Base-by-base conservation (phyloP, 2,797 vertebrate genomes). In the Propithecus deckenii region DNA sequence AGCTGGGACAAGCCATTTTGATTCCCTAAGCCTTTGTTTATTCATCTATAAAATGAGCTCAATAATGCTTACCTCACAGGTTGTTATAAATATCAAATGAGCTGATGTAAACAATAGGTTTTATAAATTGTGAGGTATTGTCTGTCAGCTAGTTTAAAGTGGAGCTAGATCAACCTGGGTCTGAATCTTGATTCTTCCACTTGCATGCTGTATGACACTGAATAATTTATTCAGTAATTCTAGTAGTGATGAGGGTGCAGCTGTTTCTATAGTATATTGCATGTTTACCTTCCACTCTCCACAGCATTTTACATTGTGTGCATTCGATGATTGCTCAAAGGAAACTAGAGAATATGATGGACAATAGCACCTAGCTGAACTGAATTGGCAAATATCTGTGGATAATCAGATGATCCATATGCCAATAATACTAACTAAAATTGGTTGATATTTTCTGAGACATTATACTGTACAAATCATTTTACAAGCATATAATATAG, bases 201-300 rank as follows among this genome's bases (percentile, higher is more conserved):
- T 52, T 72, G 30, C 25, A 35, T 79, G 9, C 22, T 46, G 1
- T 48, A 80, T 61, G n/a, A 43, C 1, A 7, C 55, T 80, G n/a
- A 92, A 48, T 78, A 87, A 79, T 59, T 63, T 63, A 86, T 59
- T 89, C 32, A 80, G 20, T 74, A 71, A 86, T 79, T 97, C 48
- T 63, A 72, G 25, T 52, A 86, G 59, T 69, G 32, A 20, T 43
- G 13, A 2, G 41, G 5, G 7, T 52, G 7, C 23, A 10, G 7
- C 22, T 67, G 10, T 93, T 95, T 71, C 17, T 12, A 52, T 25
- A 83, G 13, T 30, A 35, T 80, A 71, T 48, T 69, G 65, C 14
- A 35, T 11, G 46, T 2, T 7, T 30, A 48, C 30, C 30, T 79
- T 23, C 14, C 3, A 25, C 1, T 38, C 4, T 12, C 28, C 23